phyloP scores from a whole-genome alignment of 2,113 vertebrate species.

The Cynocephalus volans region DNA sequence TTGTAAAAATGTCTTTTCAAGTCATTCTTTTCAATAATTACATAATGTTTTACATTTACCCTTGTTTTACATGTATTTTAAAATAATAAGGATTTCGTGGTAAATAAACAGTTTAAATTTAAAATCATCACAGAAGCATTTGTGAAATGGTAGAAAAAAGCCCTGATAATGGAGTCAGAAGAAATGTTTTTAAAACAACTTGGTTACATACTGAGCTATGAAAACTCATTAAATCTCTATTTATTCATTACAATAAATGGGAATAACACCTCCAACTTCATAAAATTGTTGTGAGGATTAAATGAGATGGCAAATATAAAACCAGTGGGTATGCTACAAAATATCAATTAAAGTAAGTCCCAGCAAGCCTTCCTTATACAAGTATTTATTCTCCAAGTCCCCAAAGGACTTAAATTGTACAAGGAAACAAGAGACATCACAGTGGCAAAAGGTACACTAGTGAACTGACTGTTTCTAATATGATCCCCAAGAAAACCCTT shows the following conservation, averaged over 20 bases:
- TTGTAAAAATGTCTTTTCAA: conserved; percentile 19
- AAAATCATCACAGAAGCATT: conserved; percentile 20
- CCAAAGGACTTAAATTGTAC: neutral
- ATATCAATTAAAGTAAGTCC: neutral
- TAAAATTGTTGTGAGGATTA: conserved; percentile 15
- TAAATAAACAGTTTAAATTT: conserved; percentile 34
- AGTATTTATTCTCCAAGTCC: neutral
- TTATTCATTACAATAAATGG: neutral
- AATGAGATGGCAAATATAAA: conserved; percentile 39
- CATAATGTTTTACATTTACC: neutral
- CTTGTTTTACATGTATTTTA: conserved; percentile 9
- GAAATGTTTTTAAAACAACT: neutral
- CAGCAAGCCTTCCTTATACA: neutral
- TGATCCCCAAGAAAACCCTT: neutral
- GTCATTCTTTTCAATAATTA: neutral
- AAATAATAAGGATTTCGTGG: neutral
- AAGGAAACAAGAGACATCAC: neutral
- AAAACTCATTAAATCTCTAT: conserved; percentile 16
- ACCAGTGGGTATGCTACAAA: neutral
- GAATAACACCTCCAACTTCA: neutral
- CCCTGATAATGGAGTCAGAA: neutral
- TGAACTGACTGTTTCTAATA: conserved; percentile 14
- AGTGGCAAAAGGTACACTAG: neutral
- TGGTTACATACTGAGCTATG: neutral
- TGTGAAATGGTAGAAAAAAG: conserved; percentile 50